A percentile compares a stretch with the other conserved stretches of the same genome.
Conservation (phyloP, 2,797 vertebrate species). For the Fistularia tabacaria region DNA sequence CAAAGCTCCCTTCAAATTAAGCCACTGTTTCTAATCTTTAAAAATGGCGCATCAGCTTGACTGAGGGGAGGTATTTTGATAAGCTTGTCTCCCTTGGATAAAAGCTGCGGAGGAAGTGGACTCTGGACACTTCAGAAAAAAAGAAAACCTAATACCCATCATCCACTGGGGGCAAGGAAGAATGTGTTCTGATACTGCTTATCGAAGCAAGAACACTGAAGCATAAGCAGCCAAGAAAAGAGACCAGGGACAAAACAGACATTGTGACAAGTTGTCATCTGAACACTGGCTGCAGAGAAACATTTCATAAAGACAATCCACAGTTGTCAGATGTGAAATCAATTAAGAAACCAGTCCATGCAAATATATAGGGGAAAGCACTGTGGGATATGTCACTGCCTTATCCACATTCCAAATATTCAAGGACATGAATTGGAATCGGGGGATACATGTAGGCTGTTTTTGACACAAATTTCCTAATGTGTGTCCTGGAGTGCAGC, state of each 20-base stretch:
- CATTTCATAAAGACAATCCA: conserved; percentile 46
- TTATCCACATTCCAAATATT: conserved; percentile 24
- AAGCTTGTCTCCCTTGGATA: conserved; percentile 50
- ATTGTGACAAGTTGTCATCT: conserved; percentile 52
- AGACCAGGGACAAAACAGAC: conserved; percentile 56
- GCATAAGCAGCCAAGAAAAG: conserved; percentile 58
- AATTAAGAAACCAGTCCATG: conserved; percentile 56
- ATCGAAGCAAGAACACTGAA: conserved; percentile 72
- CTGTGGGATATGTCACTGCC: conserved; percentile 19
- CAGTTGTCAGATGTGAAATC: conserved; percentile 63
- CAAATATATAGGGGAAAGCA: conserved; percentile 21
- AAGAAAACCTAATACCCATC: conserved; percentile 57
- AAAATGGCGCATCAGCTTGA: conserved; percentile 59
- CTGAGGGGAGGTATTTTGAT: conserved; percentile 56
- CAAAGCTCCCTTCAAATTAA: conserved; percentile 69
- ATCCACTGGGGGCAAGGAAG: conserved; percentile 49
- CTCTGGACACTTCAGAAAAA: conserved; percentile 63
- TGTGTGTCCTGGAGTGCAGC: no score
- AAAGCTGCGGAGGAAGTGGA: conserved; percentile 58
- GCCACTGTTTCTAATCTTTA: conserved; percentile 71
- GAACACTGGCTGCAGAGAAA: conserved; percentile 31
- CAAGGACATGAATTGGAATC: conserved; percentile 44
- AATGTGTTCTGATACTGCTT: conserved; percentile 53
- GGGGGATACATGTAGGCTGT: conserved; percentile 3
- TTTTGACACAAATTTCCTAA: no score